Evolutionary conservation across 30 jellyfish, hydroid and myxozoan species (phyloP).

Genomic region (Turritopsis rubra): DNA sequence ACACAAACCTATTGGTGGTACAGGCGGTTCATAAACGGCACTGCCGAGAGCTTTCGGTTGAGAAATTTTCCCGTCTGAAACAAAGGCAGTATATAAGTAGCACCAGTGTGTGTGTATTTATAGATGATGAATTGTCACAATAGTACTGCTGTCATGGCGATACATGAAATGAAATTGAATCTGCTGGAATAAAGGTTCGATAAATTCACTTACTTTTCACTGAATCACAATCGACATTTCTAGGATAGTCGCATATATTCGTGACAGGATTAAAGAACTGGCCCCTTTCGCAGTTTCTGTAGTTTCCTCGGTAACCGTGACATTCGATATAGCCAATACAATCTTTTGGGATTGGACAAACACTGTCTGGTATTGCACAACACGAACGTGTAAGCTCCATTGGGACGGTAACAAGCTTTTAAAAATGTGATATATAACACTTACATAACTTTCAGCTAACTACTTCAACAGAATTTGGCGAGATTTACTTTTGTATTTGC

Average conservation of each 20-base stretch:
- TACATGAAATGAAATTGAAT: no score
- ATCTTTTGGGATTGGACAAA: slow-evolving; percentile 92
- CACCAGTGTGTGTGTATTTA: neutral
- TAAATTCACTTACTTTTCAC: slow-evolving; percentile 37
- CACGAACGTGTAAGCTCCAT: slow-evolving; percentile 82
- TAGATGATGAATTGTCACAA: neutral
- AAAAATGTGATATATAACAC: neutral
- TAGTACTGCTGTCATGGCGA: no score
- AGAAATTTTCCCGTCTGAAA: neutral
- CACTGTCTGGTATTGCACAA: slow-evolving; percentile 95
- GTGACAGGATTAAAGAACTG: slow-evolving; percentile 87
- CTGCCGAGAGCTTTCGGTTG: neutral
- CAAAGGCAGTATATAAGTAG: neutral
- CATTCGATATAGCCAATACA: slow-evolving; percentile 93
- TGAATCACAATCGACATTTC: slow-evolving; percentile 90
- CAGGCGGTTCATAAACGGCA: neutral
- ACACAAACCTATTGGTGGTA: neutral
- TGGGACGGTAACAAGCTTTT: slow-evolving; percentile 63
- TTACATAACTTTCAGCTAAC: no score
- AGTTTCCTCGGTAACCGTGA: slow-evolving; percentile 78
- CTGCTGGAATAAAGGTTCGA: no score
- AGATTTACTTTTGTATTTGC: no score
- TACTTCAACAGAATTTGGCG: no score
- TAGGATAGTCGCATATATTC: slow-evolving; percentile 83
- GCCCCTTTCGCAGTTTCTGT: slow-evolving; percentile 78